These are phyloP conservation scores for Rhipidura dahli DNA, from an alignment of 2,113 vertebrate species.

Conservation along the genomic window DNA sequence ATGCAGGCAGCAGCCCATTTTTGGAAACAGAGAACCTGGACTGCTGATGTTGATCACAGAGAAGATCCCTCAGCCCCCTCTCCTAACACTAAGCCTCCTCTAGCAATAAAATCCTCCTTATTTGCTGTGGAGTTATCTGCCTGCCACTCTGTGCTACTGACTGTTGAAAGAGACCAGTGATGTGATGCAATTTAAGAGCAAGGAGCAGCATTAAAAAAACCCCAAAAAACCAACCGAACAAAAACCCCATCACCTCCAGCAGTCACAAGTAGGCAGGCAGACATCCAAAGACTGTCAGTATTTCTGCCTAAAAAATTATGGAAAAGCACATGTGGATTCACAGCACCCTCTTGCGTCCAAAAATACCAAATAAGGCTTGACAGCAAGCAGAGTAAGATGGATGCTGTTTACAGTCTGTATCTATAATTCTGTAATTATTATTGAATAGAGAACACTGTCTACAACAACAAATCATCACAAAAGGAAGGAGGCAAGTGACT, in stretches of 20 bases:
- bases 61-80: background rate
- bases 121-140: background rate
- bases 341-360: slow-evolving; percentile 15
- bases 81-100: background rate
- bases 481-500: background rate
- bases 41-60: background rate
- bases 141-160: background rate
- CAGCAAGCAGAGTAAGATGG: background rate
- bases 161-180: background rate
- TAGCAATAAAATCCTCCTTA: background rate
- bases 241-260: background rate
- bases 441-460: background rate
- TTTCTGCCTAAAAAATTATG: background rate
- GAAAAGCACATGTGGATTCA: background rate
- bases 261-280: background rate
- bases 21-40: background rate
- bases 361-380: background rate
- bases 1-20: background rate
- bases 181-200: background rate
- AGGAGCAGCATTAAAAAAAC: background rate
- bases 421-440: background rate
- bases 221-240: accelerated
- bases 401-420: background rate
- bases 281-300: background rate
- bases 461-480: background rate